Evolutionary conservation across 37 sponge, comb jelly and placozoan species (phyloP).

Genomic region (Haliclona indistincta): DNA sequence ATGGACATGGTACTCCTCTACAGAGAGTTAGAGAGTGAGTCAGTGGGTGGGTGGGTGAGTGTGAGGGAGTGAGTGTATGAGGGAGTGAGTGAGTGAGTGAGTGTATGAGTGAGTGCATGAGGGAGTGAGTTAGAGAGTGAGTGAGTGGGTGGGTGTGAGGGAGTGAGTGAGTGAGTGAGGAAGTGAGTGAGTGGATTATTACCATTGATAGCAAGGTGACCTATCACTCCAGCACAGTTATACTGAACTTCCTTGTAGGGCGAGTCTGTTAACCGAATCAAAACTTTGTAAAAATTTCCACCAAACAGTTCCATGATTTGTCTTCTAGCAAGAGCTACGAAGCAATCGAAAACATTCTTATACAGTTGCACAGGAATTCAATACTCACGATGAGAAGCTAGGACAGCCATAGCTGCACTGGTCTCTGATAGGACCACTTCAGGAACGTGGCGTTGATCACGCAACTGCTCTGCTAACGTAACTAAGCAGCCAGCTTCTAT

Average conservation of each 20-base stretch:
- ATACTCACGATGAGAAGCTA: slow-evolving; percentile 60
- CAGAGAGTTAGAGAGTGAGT: neutral
- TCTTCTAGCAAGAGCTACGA: slow-evolving; percentile 18
- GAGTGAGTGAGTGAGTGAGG: neutral
- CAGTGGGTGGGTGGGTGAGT: neutral
- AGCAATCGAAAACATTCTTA: neutral
- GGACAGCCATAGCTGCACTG: slow-evolving; percentile 68
- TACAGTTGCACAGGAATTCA: neutral
- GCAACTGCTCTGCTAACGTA: slow-evolving; percentile 37
- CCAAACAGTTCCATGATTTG: slow-evolving; percentile 44
- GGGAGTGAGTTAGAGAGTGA: neutral
- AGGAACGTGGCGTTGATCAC: slow-evolving; percentile 22
- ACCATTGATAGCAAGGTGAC: slow-evolving; percentile 70
- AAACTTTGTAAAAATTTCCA: slow-evolving; percentile 48
- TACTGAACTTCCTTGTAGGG: slow-evolving; percentile 72
- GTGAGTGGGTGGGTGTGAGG: neutral
- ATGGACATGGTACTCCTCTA: slow-evolving; percentile 42
- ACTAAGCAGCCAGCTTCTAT: slow-evolving; percentile 60
- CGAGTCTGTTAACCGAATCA: slow-evolving; percentile 26
- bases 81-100: no score
- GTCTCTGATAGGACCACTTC: slow-evolving; percentile 52
- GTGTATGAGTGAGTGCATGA: no score
- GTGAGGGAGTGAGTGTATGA: neutral
- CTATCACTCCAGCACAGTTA: slow-evolving; percentile 76
- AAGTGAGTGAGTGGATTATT: neutral